Evolutionary conservation across 2,888 invertebrate genomes (phyloP).

Genomic region (Frankliniella intonsa): DNA sequence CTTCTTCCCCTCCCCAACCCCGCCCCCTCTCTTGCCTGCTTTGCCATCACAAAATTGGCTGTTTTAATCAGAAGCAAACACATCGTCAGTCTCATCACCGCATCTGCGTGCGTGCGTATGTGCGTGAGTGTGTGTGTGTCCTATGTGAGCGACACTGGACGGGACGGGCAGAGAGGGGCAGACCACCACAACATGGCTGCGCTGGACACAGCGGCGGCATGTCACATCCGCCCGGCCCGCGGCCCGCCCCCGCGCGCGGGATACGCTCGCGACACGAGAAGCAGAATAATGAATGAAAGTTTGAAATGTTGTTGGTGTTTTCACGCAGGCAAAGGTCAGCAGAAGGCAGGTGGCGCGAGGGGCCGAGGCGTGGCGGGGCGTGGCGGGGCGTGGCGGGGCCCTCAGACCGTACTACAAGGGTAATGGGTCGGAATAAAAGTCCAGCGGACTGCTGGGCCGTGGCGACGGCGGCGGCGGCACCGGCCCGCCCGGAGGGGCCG

Average conservation of each 20-base stretch:
- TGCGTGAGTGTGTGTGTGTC: too few species aligned
- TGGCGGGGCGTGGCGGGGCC: too few species aligned
- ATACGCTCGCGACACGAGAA: neutral
- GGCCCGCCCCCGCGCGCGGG: too few species aligned
- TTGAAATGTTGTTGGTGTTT: neutral
- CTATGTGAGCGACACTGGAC: too few species aligned
- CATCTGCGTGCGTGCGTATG: neutral
- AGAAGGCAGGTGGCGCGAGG: too few species aligned
- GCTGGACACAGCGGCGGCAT: neutral
- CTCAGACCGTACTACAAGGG: conserved; percentile 2
- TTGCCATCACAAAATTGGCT: conserved; percentile 9
- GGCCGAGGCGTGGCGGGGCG: too few species aligned
- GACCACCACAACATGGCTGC: neutral
- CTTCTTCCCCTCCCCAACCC: neutral
- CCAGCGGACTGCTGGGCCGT: neutral
- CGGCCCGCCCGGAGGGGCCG: neutral
- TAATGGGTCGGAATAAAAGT: conserved; percentile 6
- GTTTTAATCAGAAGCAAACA: conserved; percentile 23
- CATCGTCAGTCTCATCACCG: neutral
- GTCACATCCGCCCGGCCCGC: neutral
- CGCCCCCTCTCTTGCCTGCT: neutral
- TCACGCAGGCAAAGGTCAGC: too few species aligned
- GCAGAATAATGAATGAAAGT: neutral
- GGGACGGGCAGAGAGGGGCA: too few species aligned
- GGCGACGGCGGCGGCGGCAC: neutral